Evolutionary conservation across 1,140 invertebrate genomes (phyloP).

Genomic region (Drosophila nebulosa): DNA sequence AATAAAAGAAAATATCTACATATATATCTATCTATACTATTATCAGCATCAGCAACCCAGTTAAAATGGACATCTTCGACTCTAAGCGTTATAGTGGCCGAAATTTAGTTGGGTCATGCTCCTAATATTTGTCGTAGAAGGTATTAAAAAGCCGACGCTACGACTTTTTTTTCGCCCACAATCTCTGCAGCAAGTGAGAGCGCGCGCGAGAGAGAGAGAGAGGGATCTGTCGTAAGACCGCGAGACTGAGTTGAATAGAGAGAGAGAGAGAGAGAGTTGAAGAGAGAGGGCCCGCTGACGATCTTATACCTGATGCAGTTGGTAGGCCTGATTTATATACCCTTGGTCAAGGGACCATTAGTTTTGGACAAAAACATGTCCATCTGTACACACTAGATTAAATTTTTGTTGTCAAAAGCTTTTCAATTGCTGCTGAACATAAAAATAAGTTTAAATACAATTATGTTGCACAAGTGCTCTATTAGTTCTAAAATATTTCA

Average conservation of each 20-base stretch:
- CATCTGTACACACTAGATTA: background rate
- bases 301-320: constrained; percentile 18
- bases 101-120: background rate
- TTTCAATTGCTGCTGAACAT: no score
- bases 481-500: no score
- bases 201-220: background rate
- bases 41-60: background rate
- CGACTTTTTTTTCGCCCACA: background rate
- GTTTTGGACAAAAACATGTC: background rate
- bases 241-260: background rate
- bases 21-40: no score
- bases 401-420: no score
- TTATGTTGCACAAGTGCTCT: no score
- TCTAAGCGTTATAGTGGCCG: no score
- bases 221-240: background rate
- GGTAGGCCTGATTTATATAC: constrained; percentile 6
- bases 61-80: no score
- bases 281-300: background rate
- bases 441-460: no score
- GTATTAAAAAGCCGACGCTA: background rate
- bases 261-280: background rate
- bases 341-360: background rate
- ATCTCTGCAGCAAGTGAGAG: constrained; percentile 33
- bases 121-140: background rate
- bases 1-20: background rate